Percentiles rank a stretch among this genome's conserved stretches.
phyloP scores from a whole-genome alignment of 1,140 invertebrate species.

The Nasonia longicornis region DNA sequence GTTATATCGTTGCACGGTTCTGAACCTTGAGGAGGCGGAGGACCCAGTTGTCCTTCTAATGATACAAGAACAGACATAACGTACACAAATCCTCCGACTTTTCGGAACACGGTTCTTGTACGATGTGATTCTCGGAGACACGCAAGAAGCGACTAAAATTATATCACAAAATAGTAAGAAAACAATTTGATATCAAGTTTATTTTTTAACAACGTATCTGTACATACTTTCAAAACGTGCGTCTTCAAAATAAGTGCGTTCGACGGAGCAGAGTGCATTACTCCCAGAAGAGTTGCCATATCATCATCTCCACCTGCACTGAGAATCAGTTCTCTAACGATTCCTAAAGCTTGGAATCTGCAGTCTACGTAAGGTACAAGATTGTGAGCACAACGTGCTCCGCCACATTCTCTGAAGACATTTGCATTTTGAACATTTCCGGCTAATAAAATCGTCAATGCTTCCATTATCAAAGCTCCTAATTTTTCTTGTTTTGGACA shows the following conservation, averaged over 20 bases:
- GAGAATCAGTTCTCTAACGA: slow-evolving; percentile 88
- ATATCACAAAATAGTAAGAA: slow-evolving; percentile 76
- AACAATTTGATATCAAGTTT: slow-evolving; percentile 23
- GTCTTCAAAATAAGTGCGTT: slow-evolving; percentile 86
- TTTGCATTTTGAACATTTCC: slow-evolving; percentile 89
- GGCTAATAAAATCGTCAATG: slow-evolving; percentile 82
- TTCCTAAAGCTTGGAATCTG: slow-evolving; percentile 82
- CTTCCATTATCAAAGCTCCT: slow-evolving; percentile 88
- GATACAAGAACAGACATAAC: slow-evolving; percentile 95
- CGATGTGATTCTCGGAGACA: slow-evolving; percentile 95
- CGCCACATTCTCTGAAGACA: slow-evolving; percentile 92
- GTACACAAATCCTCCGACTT: slow-evolving; percentile 97
- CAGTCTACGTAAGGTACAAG: slow-evolving; percentile 89
- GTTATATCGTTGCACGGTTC: slow-evolving; percentile 64
- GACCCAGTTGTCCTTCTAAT: slow-evolving; percentile 85
- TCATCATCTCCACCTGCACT: slow-evolving; percentile 95
- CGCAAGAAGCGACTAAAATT: slow-evolving; percentile 79
- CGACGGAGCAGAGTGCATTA: slow-evolving; percentile 89
- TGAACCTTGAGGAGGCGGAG: slow-evolving; percentile 55
- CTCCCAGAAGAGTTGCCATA: slow-evolving; percentile 90
- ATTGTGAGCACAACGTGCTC: slow-evolving; percentile 90
- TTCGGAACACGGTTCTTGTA: slow-evolving; percentile 95
- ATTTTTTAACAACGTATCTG: neutral
- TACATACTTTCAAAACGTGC: slow-evolving; percentile 85
- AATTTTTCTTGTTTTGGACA: slow-evolving; percentile 80